Evolutionary conservation across 1,140 invertebrate species (phyloP).

Genomic region (Himalopsyche phryganea): DNA sequence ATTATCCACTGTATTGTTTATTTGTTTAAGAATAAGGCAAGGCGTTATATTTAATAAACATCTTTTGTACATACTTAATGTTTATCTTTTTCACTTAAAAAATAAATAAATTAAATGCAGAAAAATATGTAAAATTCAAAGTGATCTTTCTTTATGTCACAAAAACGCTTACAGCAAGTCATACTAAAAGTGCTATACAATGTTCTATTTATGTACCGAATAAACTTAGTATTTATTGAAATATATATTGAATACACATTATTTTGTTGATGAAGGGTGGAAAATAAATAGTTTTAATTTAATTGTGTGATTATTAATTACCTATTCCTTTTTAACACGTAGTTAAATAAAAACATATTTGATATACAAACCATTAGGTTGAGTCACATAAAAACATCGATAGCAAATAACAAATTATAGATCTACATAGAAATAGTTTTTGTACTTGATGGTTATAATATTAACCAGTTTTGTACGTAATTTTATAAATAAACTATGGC

Average conservation of each 20-base stretch:
- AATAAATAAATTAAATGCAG: no score
- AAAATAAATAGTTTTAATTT: slow-evolving; percentile 4
- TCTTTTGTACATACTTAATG: slow-evolving; percentile 1
- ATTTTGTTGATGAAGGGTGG: slow-evolving; percentile 6
- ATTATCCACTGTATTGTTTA: no score
- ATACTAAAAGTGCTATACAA: slow-evolving; percentile 28
- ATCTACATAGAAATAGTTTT: no score
- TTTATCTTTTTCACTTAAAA: no score
- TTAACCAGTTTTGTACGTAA: no score
- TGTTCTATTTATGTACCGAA: slow-evolving; percentile 17
- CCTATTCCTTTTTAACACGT: not conserved
- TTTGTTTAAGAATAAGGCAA: not conserved
- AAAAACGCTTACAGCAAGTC: slow-evolving; percentile 9
- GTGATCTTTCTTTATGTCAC: not conserved
- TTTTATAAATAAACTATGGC: no score
- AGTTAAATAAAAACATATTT: no score
- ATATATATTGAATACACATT: slow-evolving; percentile 11
- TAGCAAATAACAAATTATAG: no score
- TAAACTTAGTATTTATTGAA: slow-evolving; percentile 26
- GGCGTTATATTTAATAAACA: not conserved
- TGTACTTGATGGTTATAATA: no score
- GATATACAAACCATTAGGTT: no score
- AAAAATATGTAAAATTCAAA: not conserved
- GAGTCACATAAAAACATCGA: no score
- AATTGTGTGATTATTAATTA: slow-evolving; percentile 6